Evolutionary conservation across 2,888 invertebrate species (phyloP), one percentile per base, ranked within the genome.

Genomic region (Thysanoteuthis rhombus): DNA sequence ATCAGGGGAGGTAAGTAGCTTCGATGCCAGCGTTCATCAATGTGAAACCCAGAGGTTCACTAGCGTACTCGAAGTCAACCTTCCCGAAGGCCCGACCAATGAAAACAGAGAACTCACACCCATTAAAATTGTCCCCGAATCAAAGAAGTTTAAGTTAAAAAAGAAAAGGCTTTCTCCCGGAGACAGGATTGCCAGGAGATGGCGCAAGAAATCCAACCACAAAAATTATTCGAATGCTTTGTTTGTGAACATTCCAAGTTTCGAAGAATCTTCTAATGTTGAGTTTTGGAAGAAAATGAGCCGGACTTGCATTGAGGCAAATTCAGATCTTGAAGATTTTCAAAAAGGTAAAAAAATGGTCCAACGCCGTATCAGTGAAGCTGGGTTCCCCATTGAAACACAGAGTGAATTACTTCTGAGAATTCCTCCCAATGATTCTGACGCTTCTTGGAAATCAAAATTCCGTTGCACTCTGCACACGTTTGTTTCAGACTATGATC

Each of bases 391-490:
- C 39, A 91, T 91, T 40, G 91, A 91, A 91, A 91, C 91, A 40
- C 91, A 91, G 40, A 91, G 91, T 91, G 91, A 91, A 91, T 16
- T 91, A 25, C 91, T 91, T 28, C 25, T 40, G 32, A 39, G 91
- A 28, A 40, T 91, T 19, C 42, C 91, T 16, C 42, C 91, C 19
- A 25, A 28, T 28, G 39, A 38, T 32, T 28, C 38, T 25, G 40
- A 91, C 42, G 12, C 40, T 42, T 38, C 39, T 28, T 91, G 40
- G 42, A 91, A 39, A 91, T 91, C 91, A 28, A 42, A 42, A 28
- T 91, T 91, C 91, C 91, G 91, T 91, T 91, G 91, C 91, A 91
- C 32, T 40, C 39, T 91, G 39, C 91, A 91, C 25, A 91, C 91
- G 40, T 91, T 91, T 25, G 91, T 91, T 16, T 42, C 91, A 10